Evolutionary conservation across 2,888 invertebrate genomes (phyloP).

Genomic region (Hoplodrina blanda): DNA sequence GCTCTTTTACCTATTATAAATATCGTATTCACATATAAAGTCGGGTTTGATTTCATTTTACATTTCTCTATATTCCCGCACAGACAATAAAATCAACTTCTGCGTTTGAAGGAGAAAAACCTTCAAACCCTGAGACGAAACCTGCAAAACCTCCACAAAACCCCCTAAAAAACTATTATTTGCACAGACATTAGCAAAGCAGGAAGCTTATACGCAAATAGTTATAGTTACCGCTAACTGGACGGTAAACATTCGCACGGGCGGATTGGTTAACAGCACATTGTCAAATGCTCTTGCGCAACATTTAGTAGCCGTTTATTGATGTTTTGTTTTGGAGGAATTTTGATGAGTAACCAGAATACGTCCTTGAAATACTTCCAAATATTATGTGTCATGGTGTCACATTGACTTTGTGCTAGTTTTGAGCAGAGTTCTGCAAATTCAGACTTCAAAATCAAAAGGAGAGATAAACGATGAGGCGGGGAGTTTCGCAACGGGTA

Average conservation of each 20-base stretch:
- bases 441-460: too few relatives aligned
- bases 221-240: slow-evolving; percentile 17
- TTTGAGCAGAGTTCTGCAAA: too few relatives aligned
- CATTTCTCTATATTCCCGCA: too few relatives aligned
- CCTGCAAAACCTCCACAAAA: neutral
- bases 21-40: too few relatives aligned
- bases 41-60: too few relatives aligned
- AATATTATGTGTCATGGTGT: neutral
- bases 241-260: slow-evolving; percentile 34
- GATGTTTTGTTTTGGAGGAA: slow-evolving; percentile 3
- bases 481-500: too few relatives aligned
- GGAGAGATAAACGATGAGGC: too few relatives aligned
- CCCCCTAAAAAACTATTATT: neutral
- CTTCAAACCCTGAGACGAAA: neutral
- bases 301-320: slow-evolving; percentile 7
- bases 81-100: neutral
- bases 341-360: slow-evolving; percentile 27
- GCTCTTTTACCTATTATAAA: too few relatives aligned
- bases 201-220: slow-evolving; percentile 35
- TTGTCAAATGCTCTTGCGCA: slow-evolving; percentile 35
- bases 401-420: too few relatives aligned
- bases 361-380: slow-evolving; percentile 6
- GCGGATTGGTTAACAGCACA: slow-evolving; percentile 31
- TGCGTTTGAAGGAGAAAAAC: neutral
- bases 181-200: slow-evolving; percentile 5